Conservation (phyloP, 1,140 invertebrate genomes). For the Caenorhabditis briggsae region DNA sequence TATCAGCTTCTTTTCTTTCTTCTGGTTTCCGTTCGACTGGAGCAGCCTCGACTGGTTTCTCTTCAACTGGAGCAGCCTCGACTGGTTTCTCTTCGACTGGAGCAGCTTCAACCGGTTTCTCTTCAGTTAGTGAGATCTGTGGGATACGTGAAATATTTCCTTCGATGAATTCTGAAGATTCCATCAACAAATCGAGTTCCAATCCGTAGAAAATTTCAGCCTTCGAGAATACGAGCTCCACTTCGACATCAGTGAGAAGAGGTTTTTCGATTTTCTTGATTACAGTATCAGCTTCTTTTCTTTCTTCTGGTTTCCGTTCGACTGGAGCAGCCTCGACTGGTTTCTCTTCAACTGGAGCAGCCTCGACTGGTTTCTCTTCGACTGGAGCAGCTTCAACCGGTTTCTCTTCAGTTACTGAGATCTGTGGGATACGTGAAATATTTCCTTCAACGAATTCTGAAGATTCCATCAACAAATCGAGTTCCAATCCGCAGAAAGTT, state of each 20-base stretch:
- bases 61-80: conserved; percentile 2
- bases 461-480: neutral
- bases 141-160: too few relatives aligned
- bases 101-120: neutral
- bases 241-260: neutral
- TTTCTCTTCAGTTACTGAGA: neutral
- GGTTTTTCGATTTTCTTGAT: neutral
- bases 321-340: neutral
- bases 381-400: neutral
- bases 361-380: neutral
- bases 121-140: neutral
- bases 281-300: neutral
- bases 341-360: neutral
- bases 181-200: neutral
- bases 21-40: neutral
- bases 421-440: neutral
- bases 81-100: neutral
- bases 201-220: neutral
- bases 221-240: conserved; percentile 41
- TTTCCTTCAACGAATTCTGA: neutral
- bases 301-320: neutral
- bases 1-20: neutral
- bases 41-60: neutral
- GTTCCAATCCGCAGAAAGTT: neutral
- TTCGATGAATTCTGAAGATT: neutral